phyloP scores from a whole-genome alignment of 2,113 vertebrate species.

The Trinectes maculatus region DNA sequence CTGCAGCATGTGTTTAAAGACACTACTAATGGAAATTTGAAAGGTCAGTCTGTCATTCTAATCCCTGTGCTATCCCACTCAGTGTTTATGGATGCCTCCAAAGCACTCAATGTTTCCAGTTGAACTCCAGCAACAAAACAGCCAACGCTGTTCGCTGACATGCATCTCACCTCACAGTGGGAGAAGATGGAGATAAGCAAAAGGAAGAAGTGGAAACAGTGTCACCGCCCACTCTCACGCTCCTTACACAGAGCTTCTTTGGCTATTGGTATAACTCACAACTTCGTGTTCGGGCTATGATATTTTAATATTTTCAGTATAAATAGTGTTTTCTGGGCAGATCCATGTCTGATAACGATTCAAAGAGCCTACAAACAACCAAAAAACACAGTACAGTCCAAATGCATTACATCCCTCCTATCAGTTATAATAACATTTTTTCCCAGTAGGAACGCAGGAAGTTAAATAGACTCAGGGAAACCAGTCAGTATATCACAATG shows the following conservation, averaged over 20 bases:
- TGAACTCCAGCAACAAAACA: constrained; percentile 23
- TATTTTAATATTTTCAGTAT: too few species aligned
- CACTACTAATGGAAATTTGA: background rate
- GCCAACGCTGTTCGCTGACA: constrained; percentile 49
- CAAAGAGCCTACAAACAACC: background rate
- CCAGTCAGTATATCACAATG: background rate
- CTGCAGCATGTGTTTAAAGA: background rate
- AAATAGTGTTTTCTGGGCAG: constrained; percentile 26
- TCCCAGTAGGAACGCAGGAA: background rate
- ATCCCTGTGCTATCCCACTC: background rate
- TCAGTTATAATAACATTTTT: background rate
- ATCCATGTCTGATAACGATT: constrained; percentile 13
- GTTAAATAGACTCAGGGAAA: background rate
- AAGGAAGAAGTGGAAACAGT: constrained; percentile 68
- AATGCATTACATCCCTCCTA: background rate
- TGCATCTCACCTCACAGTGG: constrained; percentile 66
- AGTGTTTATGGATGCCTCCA: background rate
- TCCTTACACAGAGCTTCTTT: constrained; percentile 54
- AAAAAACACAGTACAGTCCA: background rate
- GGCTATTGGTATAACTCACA: too few species aligned
- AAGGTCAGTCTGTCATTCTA: background rate
- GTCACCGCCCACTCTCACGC: constrained; percentile 67
- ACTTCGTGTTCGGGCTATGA: too few species aligned
- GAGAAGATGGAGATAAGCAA: constrained; percentile 67
- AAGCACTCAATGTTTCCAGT: background rate